These are phyloP conservation scores for Beroe ovata DNA, from an alignment of 37 sponge, comb jelly and placozoan species.

Conservation along the genomic window DNA sequence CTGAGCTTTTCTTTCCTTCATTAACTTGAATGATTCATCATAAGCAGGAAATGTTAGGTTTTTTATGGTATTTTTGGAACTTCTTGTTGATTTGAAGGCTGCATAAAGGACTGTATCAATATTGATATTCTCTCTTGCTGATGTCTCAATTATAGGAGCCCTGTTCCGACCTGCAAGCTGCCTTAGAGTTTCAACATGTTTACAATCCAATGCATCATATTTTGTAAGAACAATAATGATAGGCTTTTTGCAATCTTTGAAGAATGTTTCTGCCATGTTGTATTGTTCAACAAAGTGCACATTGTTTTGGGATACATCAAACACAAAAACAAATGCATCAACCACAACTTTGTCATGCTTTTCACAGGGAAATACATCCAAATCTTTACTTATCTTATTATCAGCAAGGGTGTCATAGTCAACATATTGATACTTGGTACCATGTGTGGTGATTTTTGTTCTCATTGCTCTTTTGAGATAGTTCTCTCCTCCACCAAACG, in stretches of 20 bases:
- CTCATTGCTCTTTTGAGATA: constrained; percentile 46
- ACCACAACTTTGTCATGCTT: constrained; percentile 35
- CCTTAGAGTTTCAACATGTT: constrained; percentile 45
- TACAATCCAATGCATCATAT: constrained; percentile 20
- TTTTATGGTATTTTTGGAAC: background rate
- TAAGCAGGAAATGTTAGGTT: background rate
- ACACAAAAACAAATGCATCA: constrained; percentile 33
- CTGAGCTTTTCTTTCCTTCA: background rate
- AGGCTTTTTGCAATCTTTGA: constrained; percentile 26
- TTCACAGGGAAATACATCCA: constrained; percentile 50
- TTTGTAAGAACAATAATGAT: constrained; percentile 3
- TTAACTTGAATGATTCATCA: constrained; percentile 1
- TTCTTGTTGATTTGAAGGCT: background rate
- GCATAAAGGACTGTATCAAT: background rate
- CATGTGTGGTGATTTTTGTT: constrained; percentile 41
- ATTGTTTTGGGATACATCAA: constrained; percentile 57
- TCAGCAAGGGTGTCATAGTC: constrained; percentile 42
- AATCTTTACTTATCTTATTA: background rate
- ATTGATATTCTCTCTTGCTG: constrained; percentile 7
- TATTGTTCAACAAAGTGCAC: constrained; percentile 56
- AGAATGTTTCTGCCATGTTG: constrained; percentile 6
- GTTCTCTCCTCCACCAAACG: constrained; percentile 6
- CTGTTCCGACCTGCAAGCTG: background rate
- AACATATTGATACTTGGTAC: constrained; percentile 31
- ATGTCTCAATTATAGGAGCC: constrained; percentile 26